Percentiles rank a stretch among this genome's conserved stretches.
Evolutionary conservation across 2,113 vertebrate genomes (phyloP).

Genomic region (Acanthochromis polyacanthus): DNA sequence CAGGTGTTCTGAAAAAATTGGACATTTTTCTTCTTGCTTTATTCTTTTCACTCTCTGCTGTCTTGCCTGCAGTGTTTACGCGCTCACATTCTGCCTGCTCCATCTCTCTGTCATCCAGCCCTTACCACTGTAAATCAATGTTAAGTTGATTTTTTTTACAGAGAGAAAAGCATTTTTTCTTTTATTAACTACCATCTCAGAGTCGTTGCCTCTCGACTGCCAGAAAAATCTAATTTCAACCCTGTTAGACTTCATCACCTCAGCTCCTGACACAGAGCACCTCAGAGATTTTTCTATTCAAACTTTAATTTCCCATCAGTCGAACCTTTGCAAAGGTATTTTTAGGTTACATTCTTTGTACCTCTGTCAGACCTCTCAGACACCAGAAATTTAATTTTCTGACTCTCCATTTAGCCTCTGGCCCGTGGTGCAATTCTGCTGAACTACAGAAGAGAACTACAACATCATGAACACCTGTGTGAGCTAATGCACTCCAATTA

Average conservation of each 20-base stretch:
- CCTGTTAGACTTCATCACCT: conserved; percentile 6
- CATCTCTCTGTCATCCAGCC: background rate
- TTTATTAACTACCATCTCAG: conserved; percentile 12
- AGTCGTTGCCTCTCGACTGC: background rate
- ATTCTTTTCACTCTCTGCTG: background rate
- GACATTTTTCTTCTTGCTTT: no score
- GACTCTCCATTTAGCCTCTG: no score
- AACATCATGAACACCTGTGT: no score
- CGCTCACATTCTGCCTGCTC: background rate
- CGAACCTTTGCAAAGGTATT: background rate
- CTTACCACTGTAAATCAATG: conserved; percentile 13
- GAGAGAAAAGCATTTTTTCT: background rate
- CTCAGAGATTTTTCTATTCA: background rate
- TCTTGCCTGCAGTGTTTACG: background rate
- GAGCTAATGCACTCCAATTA: no score
- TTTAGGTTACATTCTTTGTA: background rate
- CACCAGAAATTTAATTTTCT: no score
- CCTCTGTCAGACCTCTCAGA: no score
- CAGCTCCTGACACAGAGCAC: conserved; percentile 1
- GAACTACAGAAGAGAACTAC: no score
- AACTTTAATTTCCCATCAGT: conserved; percentile 5
- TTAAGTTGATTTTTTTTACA: conserved; percentile 17
- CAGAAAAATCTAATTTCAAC: conserved; percentile 33
- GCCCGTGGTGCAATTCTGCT: no score
- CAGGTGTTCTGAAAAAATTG: background rate